A percentile compares a stretch with the other conserved stretches of the same genome.
phyloP scores from a whole-genome alignment of 2,888 invertebrate species.

The Amphimallon solstitiale region DNA sequence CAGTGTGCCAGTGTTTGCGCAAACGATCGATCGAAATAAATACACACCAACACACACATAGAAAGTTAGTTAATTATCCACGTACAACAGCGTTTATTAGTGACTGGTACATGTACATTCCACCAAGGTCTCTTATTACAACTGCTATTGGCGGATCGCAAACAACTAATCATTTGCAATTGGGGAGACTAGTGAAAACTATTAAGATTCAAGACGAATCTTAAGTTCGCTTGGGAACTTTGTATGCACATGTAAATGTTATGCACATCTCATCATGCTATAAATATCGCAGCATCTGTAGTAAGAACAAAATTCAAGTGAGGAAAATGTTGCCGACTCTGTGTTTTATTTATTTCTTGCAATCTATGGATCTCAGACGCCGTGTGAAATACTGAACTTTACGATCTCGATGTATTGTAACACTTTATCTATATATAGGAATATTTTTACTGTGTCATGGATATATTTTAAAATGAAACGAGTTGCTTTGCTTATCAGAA shows the following conservation, averaged over 20 bases:
- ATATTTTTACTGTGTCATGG: too few relatives aligned
- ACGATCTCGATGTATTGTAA: too few relatives aligned
- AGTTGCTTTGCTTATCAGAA: too few relatives aligned
- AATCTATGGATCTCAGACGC: too few relatives aligned
- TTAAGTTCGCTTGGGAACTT: not conserved
- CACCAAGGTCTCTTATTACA: conserved; percentile 2
- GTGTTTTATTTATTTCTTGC: too few relatives aligned
- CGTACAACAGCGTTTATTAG: conserved; percentile 26
- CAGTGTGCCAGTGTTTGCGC: not conserved
- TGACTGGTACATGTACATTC: conserved; percentile 12
- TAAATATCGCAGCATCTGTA: too few relatives aligned
- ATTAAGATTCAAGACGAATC: not conserved
- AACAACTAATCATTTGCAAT: conserved; percentile 11
- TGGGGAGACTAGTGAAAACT: not conserved
- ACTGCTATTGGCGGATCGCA: not conserved
- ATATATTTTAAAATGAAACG: too few relatives aligned
- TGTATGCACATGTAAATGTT: not conserved
- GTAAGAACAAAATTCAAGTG: too few relatives aligned
- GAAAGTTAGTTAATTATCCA: conserved; percentile 32
- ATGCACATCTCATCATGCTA: too few relatives aligned
- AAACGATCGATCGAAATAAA: conserved; percentile 29
- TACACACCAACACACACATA: conserved; percentile 10
- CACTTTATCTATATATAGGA: too few relatives aligned
- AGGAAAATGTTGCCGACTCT: too few relatives aligned
- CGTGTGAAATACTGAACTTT: too few relatives aligned